Evolutionary conservation across 2,888 invertebrate species (phyloP).

Genomic region (Himalopsyche tibetana): DNA sequence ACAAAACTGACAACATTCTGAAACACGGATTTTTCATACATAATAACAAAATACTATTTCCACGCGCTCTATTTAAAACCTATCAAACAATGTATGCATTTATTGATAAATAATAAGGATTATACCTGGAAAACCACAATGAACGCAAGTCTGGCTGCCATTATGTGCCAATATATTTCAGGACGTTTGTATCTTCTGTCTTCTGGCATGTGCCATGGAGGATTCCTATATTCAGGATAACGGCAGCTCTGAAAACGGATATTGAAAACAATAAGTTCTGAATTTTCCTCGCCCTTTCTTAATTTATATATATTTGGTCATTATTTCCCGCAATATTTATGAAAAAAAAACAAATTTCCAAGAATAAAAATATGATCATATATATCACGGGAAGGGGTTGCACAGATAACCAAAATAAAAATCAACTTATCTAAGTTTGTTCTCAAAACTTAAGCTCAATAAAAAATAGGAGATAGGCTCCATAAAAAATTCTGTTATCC

Average conservation of each 20-base stretch:
- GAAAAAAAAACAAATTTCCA: too few relatives aligned
- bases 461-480: too few relatives aligned
- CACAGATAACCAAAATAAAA: too few relatives aligned
- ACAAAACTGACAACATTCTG: slow-evolving; percentile 94
- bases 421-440: too few relatives aligned
- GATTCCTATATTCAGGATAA: slow-evolving; percentile 91
- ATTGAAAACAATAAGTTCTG: slow-evolving; percentile 78
- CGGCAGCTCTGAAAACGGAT: slow-evolving; percentile 77
- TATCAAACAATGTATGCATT: slow-evolving; percentile 86
- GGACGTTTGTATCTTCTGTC: slow-evolving; percentile 81
- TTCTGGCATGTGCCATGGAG: slow-evolving; percentile 73
- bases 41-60: too few relatives aligned
- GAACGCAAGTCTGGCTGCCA: slow-evolving; percentile 93
- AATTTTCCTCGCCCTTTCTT: too few relatives aligned
- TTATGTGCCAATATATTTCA: slow-evolving; percentile 91
- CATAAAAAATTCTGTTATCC: too few relatives aligned
- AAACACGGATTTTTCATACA: slow-evolving; percentile 66
- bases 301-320: too few relatives aligned
- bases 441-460: too few relatives aligned
- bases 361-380: too few relatives aligned
- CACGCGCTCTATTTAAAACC: slow-evolving; percentile 86
- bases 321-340: too few relatives aligned
- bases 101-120: not conserved
- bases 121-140: slow-evolving; percentile 94
- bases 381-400: too few relatives aligned